Conservation (phyloP, 2,888 invertebrate species). For the Dasysyrphus albostriatus region DNA sequence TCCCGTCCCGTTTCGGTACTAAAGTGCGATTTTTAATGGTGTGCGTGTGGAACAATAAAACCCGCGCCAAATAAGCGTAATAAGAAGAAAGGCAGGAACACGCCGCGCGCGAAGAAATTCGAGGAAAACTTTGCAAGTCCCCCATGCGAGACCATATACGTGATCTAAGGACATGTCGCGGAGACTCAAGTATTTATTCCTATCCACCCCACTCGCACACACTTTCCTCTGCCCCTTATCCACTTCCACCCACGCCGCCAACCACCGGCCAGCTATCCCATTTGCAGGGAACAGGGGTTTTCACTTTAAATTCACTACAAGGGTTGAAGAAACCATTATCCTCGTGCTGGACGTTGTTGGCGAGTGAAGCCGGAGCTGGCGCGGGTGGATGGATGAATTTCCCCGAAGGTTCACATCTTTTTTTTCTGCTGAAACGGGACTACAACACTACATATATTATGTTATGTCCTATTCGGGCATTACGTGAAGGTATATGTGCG, state of each 20-base stretch:
- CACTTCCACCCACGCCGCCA: not conserved
- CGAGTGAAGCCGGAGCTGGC: slow-evolving; percentile 4
- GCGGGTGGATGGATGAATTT: slow-evolving; percentile 53
- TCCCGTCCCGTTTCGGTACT: slow-evolving; percentile 10
- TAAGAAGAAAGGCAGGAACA: slow-evolving; percentile 80
- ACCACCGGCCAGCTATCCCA: slow-evolving; percentile 18
- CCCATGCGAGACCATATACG: slow-evolving; percentile 73
- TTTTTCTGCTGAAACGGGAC: slow-evolving; percentile 64
- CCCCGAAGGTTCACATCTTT: slow-evolving; percentile 64
- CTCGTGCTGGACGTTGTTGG: slow-evolving; percentile 53
- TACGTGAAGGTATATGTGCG: slow-evolving; percentile 59
- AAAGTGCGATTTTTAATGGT: slow-evolving; percentile 48
- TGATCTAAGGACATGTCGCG: slow-evolving; percentile 72
- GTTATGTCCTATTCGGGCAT: slow-evolving; percentile 58
- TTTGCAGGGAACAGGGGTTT: slow-evolving; percentile 49
- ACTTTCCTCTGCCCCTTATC: not conserved
- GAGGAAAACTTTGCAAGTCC: slow-evolving; percentile 68
- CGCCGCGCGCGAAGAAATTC: slow-evolving; percentile 72
- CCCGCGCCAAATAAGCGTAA: slow-evolving; percentile 79
- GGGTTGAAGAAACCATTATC: slow-evolving; percentile 66
- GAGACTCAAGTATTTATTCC: slow-evolving; percentile 40
- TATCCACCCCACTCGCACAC: slow-evolving; percentile 11
- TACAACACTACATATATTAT: slow-evolving; percentile 34
- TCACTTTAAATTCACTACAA: slow-evolving; percentile 68
- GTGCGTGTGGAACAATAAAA: slow-evolving; percentile 75